These are phyloP conservation scores for Cynopterus sphinx DNA, from an alignment of 2,797 vertebrate genomes.

Conservation along the genomic window DNA sequence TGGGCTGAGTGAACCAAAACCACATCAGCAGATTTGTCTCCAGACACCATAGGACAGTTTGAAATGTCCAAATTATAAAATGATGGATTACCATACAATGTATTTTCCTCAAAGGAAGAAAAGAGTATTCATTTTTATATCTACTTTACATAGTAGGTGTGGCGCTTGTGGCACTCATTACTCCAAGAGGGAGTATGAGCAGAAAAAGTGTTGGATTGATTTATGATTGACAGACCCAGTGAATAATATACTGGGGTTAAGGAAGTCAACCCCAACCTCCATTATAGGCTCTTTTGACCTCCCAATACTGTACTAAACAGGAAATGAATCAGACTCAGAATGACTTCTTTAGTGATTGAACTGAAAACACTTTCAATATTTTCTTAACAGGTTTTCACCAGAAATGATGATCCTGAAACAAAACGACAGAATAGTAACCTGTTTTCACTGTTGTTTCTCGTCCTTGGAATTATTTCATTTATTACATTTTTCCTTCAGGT, in stretches of 20 bases:
- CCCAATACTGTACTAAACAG: not conserved
- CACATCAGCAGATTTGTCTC: not conserved
- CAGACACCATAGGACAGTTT: not conserved
- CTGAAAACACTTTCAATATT: conserved; percentile 49
- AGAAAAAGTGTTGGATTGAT: not conserved
- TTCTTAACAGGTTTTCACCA: conserved; percentile 80
- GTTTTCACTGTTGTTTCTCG: conserved; percentile 92
- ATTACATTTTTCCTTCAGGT: conserved; percentile 97
- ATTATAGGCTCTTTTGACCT: not conserved
- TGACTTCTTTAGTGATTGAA: not conserved
- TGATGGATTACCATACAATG: not conserved
- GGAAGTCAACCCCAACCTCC: not conserved
- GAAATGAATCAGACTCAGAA: not conserved
- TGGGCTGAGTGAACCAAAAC: not conserved
- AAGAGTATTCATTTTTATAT: not conserved
- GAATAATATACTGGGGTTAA: too few species aligned
- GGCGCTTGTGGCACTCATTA: not conserved
- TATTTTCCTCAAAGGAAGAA: not conserved
- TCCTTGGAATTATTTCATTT: conserved; percentile 90
- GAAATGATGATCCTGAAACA: fast-evolving
- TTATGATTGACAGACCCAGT: not conserved
- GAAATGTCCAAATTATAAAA: not conserved
- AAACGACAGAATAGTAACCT: conserved; percentile 83
- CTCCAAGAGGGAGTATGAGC: not conserved
- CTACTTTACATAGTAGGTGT: not conserved